A percentile compares a stretch with the other conserved stretches of the same genome.
Conservation (phyloP, 2,888 invertebrate genomes). For the Xanthia icteritia region DNA sequence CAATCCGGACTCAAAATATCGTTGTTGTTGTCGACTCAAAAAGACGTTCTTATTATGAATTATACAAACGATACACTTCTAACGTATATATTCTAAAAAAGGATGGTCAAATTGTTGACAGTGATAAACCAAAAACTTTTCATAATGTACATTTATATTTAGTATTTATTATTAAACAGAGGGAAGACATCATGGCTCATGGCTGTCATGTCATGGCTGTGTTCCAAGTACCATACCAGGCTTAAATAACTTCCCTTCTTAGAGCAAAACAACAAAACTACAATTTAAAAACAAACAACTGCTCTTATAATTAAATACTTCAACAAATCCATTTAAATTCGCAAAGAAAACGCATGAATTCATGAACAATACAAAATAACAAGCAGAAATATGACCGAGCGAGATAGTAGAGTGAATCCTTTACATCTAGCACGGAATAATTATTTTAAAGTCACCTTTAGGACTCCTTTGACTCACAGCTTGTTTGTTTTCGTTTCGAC, state of each 20-base stretch:
- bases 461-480: slow-evolving; percentile 56
- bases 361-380: slow-evolving; percentile 37
- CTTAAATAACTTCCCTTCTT: not conserved
- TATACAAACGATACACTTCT: not conserved
- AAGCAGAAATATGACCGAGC: slow-evolving; percentile 42
- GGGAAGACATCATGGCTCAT: not conserved
- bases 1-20: not conserved
- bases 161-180: not conserved
- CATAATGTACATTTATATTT: too few species aligned
- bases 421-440: slow-evolving; percentile 45
- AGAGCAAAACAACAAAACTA: not conserved
- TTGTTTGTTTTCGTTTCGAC: slow-evolving; percentile 64
- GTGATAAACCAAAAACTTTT: not conserved
- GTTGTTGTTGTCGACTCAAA: too few species aligned
- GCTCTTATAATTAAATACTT: slow-evolving; percentile 9
- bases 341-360: slow-evolving; percentile 42
- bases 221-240: not conserved
- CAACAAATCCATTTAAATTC: slow-evolving; percentile 10
- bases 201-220: not conserved
- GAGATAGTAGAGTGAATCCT: slow-evolving; percentile 48
- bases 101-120: not conserved
- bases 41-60: not conserved
- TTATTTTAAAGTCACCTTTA: slow-evolving; percentile 64
- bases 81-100: too few species aligned
- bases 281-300: not conserved